These are phyloP conservation scores for Isaurus tuberculatus DNA, from an alignment of 92 coral and sea anemone species.

Conservation along the genomic window DNA sequence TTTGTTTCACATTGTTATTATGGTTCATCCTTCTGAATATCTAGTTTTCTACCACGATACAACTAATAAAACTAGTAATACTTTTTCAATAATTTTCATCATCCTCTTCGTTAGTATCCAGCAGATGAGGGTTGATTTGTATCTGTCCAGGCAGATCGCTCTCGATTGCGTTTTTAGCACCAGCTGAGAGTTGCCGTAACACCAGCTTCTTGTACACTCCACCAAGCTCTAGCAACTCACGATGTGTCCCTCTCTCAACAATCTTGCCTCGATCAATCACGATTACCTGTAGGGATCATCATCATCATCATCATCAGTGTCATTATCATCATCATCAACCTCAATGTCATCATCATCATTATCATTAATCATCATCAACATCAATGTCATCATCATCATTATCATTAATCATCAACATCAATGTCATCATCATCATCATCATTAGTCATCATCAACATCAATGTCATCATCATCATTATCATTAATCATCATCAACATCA, in stretches of 20 bases:
- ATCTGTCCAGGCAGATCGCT: constrained; percentile 20
- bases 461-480: neutral
- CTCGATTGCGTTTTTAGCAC: neutral
- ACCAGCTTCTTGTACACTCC: constrained; percentile 95
- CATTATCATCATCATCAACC: neutral
- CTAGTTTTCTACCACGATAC: too few relatives aligned
- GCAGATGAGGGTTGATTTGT: constrained; percentile 11
- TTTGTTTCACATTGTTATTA: too few relatives aligned
- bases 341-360: neutral
- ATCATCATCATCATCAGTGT: neutral
- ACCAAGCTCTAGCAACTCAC: constrained; percentile 66
- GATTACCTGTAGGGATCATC: constrained; percentile 66
- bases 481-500: neutral
- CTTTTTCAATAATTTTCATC: constrained; percentile 11
- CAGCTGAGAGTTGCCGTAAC: constrained; percentile 81
- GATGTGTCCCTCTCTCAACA: constrained; percentile 88
- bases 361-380: neutral
- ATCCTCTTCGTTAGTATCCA: constrained; percentile 25
- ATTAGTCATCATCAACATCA: neutral
- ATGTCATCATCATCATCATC: neutral
- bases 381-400: neutral
- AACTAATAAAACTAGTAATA: too few relatives aligned
- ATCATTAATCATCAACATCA: too few relatives aligned
- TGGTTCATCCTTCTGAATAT: too few relatives aligned
- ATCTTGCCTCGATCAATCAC: constrained; percentile 89